Evolutionary conservation across 2,888 invertebrate species (phyloP), one percentile per base, ranked within the genome.

Genomic region (Boloria selene): DNA sequence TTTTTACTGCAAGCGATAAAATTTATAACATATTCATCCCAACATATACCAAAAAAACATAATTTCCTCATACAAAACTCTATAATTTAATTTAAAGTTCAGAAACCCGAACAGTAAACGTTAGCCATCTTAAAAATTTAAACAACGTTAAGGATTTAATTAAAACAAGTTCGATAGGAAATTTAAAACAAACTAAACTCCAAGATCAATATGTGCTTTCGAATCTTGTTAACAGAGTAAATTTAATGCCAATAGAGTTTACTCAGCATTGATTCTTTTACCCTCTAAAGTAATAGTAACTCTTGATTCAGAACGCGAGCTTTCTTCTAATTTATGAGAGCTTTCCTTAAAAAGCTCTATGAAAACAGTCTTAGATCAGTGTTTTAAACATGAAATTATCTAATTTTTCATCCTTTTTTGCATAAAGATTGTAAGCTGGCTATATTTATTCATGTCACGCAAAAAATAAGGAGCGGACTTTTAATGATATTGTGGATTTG

Each of bases 151-250:
- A 61, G 63, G 61, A 71, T 66, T 68, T 68, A 71, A 67, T 71
- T 72, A 70, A 72, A 68, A 66, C 66, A 65, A 66, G 67, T 68
- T 64, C 61, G 66, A 71, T 70, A 54, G 70, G 63, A 72, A 72
- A 72, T 69, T 72, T 71, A 67, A 67, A 64, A 67, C 72, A 72
- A 72, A 72, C 67, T 10, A 55, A 71, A 71, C 68, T 72, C 49
- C 42, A 72, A 72, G 64, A 68, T 66, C 68, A 72, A 71, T 72
- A 72, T 72, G 71, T 70, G 71, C 69, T 64, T 59, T 60, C 55
- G 69, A 68, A 71, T 71, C 69, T 71, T 68, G 71, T 70, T 70
- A 71, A 68, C 66, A 68, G 64, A 67, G 71, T 66, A 67, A 72
- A 72, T 66, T 70, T 67, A 64, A 67, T 58, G 63, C 63, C 56